Evolutionary conservation across 2,888 invertebrate genomes (phyloP).

Genomic region (Apamea epomidion): DNA sequence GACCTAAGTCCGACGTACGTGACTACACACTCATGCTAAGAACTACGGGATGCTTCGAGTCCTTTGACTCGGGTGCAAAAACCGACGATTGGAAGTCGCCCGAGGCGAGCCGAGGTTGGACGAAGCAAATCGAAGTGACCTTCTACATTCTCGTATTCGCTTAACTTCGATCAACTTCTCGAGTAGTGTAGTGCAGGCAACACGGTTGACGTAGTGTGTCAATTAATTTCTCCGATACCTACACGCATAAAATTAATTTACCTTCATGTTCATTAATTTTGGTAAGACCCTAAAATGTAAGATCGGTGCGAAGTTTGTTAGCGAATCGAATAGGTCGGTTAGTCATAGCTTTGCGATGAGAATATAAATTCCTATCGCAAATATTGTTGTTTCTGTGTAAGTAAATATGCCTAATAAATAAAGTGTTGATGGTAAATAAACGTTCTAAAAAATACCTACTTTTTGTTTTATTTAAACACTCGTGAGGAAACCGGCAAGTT

Average conservation of each 20-base stretch:
- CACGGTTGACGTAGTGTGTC: neutral
- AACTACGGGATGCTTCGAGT: too few species aligned
- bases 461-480: conserved; percentile 43
- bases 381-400: conserved; percentile 84
- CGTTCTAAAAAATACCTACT: conserved; percentile 76
- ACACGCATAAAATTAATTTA: neutral
- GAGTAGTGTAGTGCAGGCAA: too few species aligned
- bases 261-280: neutral
- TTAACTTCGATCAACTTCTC: too few species aligned
- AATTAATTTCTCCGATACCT: too few species aligned
- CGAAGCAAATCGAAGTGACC: too few species aligned
- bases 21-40: too few species aligned
- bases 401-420: conserved; percentile 80
- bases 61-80: too few species aligned
- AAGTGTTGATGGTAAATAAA: conserved; percentile 89
- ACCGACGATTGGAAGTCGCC: too few species aligned
- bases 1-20: too few species aligned
- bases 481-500: neutral
- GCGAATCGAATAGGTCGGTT: conserved; percentile 53
- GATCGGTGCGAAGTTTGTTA: conserved; percentile 46
- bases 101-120: too few species aligned
- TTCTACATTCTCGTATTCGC: too few species aligned
- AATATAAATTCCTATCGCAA: conserved; percentile 57
- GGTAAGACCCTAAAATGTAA: neutral
- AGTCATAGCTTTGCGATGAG: conserved; percentile 58